These are phyloP conservation scores for Prolemur simus DNA, from an alignment of 2,113 vertebrate genomes.

Conservation along the genomic window DNA sequence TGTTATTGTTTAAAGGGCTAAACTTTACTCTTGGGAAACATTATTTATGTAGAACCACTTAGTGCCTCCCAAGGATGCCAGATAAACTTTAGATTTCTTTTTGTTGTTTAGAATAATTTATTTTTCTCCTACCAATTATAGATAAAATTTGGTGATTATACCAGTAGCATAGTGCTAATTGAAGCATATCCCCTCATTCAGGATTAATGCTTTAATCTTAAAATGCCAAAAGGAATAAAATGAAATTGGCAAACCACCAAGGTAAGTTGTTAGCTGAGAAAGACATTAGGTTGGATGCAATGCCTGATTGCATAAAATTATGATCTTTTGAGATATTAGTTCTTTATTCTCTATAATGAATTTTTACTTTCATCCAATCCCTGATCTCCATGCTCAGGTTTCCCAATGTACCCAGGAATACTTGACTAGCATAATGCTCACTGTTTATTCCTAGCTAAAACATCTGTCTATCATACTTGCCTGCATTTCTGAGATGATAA, in stretches of 20 bases:
- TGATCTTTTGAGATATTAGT: not conserved
- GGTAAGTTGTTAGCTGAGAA: not conserved
- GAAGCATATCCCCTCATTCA: not conserved
- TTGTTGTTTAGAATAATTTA: not conserved
- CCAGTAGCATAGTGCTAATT: not conserved
- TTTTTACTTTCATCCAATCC: not conserved
- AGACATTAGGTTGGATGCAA: not conserved
- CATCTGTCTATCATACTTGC: not conserved
- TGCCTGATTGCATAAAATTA: not conserved
- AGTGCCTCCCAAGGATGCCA: not conserved
- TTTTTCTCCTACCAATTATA: not conserved
- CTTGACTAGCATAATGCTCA: not conserved
- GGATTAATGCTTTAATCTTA: constrained; percentile 4
- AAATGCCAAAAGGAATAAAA: not conserved
- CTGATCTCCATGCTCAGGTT: not conserved
- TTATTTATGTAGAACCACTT: not conserved
- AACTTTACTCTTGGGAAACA: not conserved
- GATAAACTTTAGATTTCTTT: not conserved
- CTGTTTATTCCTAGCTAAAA: not conserved
- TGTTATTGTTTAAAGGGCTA: not conserved
- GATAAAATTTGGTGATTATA: not conserved
- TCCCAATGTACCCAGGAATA: not conserved
- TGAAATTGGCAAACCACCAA: not conserved
- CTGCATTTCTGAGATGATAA: not conserved
- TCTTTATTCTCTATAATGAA: not conserved